Evolutionary conservation across 2,113 vertebrate genomes (phyloP).

Genomic region (Microtus richardsoni): DNA sequence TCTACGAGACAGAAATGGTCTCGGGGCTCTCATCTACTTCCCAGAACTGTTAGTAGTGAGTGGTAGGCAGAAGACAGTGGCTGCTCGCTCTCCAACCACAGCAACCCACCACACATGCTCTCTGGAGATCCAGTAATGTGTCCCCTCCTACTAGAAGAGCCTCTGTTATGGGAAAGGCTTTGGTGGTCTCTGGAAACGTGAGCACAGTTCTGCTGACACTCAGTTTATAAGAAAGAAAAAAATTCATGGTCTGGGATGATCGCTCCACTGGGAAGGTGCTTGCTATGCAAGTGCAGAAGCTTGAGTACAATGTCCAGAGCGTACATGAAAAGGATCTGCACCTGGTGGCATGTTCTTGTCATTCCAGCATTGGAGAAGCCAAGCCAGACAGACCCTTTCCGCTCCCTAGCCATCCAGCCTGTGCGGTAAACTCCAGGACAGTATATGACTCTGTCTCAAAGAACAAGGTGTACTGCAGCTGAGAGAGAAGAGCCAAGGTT

Average conservation of each 20-base stretch:
- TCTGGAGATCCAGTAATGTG: neutral
- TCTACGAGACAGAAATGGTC: neutral
- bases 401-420: neutral
- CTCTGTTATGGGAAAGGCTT: neutral
- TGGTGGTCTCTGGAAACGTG: too few species aligned
- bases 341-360: neutral
- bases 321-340: neutral
- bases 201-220: neutral
- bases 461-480: neutral
- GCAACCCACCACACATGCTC: neutral
- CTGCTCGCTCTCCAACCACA: neutral
- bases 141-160: too few species aligned
- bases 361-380: neutral
- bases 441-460: neutral
- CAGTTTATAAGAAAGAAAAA: neutral
- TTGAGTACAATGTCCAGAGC: neutral
- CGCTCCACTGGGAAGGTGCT: neutral
- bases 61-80: too few species aligned
- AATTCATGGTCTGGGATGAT: neutral
- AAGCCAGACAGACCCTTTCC: neutral
- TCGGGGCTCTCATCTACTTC: neutral
- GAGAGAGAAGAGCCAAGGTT: neutral
- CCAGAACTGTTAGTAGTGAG: neutral
- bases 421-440: neutral
- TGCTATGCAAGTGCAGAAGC: neutral